Evolutionary conservation across 2,113 vertebrate genomes (phyloP).

Genomic region (Perccottus glenii): DNA sequence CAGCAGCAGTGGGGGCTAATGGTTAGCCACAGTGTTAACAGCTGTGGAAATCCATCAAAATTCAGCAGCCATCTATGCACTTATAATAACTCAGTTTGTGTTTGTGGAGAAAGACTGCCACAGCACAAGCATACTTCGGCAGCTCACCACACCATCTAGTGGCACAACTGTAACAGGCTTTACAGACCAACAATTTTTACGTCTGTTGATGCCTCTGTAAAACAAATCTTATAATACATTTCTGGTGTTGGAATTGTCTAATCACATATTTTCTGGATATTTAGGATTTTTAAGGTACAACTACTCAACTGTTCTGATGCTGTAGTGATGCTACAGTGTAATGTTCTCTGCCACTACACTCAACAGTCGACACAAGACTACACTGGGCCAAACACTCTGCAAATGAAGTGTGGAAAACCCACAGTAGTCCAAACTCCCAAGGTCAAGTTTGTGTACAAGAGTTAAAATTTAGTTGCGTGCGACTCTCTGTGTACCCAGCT

Average conservation of each 20-base stretch:
- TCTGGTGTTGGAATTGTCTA: neutral
- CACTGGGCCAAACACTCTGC: conserved; percentile 83
- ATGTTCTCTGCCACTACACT: conserved; percentile 75
- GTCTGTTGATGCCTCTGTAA: neutral
- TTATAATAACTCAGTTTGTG: neutral
- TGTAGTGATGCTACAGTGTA: neutral
- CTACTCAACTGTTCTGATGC: no score
- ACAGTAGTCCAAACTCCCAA: conserved; percentile 79
- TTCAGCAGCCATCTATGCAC: neutral
- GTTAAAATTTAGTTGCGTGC: conserved; percentile 95
- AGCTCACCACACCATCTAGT: conserved; percentile 7
- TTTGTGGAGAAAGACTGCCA: no score
- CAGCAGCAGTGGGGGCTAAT: neutral
- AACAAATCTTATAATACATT: neutral
- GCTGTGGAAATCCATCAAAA: neutral
- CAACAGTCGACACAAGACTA: conserved; percentile 79
- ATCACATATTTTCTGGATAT: no score
- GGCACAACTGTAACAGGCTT: neutral
- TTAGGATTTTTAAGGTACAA: no score
- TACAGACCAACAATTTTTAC: no score
- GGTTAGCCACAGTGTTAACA: neutral
- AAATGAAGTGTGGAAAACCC: conserved; percentile 87
- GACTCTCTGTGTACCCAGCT: conserved; percentile 83
- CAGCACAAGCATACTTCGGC: neutral
- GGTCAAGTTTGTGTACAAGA: conserved; percentile 99